phyloP scores from a whole-genome alignment of 1,140 invertebrate genomes.

The Drosophila ficusphila region DNA sequence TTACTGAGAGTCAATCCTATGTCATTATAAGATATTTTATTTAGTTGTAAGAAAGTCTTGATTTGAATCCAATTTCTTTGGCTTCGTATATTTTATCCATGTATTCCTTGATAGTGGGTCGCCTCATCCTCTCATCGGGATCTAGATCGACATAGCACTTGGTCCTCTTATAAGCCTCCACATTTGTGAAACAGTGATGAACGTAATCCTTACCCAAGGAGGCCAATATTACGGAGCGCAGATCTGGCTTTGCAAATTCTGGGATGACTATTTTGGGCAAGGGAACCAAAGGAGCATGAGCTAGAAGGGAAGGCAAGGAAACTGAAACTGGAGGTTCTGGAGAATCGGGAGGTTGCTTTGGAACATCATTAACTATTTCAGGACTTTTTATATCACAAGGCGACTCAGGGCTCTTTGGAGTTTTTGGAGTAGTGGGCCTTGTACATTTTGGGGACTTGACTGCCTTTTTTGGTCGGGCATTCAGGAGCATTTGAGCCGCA shows the following conservation, averaged over 20 bases:
- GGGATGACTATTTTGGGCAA: background rate
- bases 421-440: background rate
- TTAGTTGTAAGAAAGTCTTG: background rate
- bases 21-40: background rate
- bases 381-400: too few species aligned
- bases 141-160: background rate
- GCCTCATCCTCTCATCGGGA: background rate
- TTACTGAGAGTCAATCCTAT: background rate
- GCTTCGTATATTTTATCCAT: background rate
- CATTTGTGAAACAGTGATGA: constrained; percentile 2
- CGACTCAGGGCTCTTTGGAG: background rate
- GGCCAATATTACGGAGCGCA: background rate
- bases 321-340: background rate
- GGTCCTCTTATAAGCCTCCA: background rate
- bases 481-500: background rate
- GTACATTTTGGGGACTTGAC: too few species aligned
- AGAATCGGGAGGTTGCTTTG: too few species aligned
- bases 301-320: background rate
- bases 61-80: too few species aligned
- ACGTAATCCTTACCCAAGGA: background rate
- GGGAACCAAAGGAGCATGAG: background rate
- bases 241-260: background rate
- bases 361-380: too few species aligned
- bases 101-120: background rate
- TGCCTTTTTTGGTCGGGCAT: too few species aligned